Evolutionary conservation across 1,140 invertebrate genomes (phyloP), one percentile per base, ranked within the genome.

Genomic region (Drosophila paulistorum): DNA sequence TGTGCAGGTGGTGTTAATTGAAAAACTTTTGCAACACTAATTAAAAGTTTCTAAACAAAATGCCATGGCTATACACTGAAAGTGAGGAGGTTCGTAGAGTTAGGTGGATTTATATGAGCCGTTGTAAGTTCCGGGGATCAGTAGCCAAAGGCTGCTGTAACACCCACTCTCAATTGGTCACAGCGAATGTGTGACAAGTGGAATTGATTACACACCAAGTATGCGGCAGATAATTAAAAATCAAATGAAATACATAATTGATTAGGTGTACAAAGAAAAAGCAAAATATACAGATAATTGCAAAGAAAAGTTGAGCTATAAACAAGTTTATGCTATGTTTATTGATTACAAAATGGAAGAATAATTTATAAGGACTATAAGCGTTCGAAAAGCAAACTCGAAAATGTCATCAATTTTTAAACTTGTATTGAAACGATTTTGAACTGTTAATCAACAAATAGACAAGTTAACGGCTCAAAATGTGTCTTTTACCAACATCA

Each of bases 1-100:
- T 91, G 83, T 91, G 89, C 89, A 91, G 89, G 89, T 91, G 89
- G 89, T 91, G 89, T 91, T 91, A 91, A 91, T 91, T 91, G 89
- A 91, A 91, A 91, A 91, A 91, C 89, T 91, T 91, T 89, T 81
- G 76, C 84, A 89, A 91, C 89, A 91, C 89, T 91, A 91, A 91
- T 91, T 91, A 91, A 91, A 91, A 91, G 89, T 91, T 91, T 90
- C 86, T 90, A 89, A 89, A 89, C 84, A 89, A 89, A 89, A 89
- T 89, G 77, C 74, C 83, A 82, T 78, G 80, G 77, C 80, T 79
- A 87, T 77, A 72, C 65, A 51, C 17, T 11, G 20, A 51, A 51
- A 55, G 60, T 62, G 61, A 45, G 14, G 14, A 41, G n/a, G 58
- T 6, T 7, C 0, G 11, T 10, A 26, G 35, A 26, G 37, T 67